Conservation (phyloP, 2,888 invertebrate species). For the Luperina testacea region DNA sequence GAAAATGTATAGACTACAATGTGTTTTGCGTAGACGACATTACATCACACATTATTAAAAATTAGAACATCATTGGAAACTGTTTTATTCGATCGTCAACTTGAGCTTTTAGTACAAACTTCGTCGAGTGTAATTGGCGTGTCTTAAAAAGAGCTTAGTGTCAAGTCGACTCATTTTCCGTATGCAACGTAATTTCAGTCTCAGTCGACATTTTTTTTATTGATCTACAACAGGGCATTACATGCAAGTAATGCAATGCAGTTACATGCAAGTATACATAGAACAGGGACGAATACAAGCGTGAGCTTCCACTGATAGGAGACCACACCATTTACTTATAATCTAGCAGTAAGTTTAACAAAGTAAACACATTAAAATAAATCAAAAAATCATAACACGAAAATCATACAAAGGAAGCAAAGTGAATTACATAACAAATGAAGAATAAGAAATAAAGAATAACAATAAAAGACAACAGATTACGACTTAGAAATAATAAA, state of each 20-base stretch:
- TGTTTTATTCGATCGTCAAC: slow-evolving; percentile 3
- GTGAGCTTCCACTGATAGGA: too few relatives aligned
- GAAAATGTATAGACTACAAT: slow-evolving; percentile 39
- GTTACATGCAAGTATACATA: too few relatives aligned
- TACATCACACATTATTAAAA: slow-evolving; percentile 41
- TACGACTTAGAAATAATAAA: too few relatives aligned
- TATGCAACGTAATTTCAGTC: background rate
- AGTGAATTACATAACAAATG: too few relatives aligned
- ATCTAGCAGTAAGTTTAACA: too few relatives aligned
- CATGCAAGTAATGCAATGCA: too few relatives aligned
- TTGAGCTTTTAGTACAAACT: background rate
- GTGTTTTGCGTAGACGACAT: slow-evolving; percentile 37
- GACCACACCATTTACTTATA: too few relatives aligned
- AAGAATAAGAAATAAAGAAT: background rate
- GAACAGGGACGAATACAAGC: too few relatives aligned
- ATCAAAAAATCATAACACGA: background rate
- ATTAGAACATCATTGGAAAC: slow-evolving; percentile 27
- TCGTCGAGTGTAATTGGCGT: too few relatives aligned
- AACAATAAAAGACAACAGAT: background rate
- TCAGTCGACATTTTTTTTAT: background rate
- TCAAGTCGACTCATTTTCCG: background rate
- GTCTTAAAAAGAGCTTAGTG: background rate
- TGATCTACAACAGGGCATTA: too few relatives aligned
- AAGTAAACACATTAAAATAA: too few relatives aligned
- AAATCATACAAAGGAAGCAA: background rate